Conservation (phyloP, 1,140 invertebrate species). For the Cydia strobilella region DNA sequence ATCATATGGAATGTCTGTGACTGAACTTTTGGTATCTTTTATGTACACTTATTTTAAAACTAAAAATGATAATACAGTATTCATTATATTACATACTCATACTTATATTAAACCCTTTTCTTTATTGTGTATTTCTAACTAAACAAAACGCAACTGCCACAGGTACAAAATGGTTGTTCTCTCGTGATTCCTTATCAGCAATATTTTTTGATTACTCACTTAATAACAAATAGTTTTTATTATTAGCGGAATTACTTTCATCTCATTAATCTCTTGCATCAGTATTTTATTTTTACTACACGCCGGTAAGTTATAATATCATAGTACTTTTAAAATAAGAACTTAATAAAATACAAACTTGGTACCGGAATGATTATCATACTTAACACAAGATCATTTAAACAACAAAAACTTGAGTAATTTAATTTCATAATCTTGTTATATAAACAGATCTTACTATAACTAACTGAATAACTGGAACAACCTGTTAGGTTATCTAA, state of each 20-base stretch:
- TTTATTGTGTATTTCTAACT: neutral
- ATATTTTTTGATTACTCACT: neutral
- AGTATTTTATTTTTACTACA: neutral
- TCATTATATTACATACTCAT: too few relatives aligned
- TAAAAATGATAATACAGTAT: neutral
- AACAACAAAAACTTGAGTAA: neutral
- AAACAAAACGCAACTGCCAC: constrained; percentile 5
- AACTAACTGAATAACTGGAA: neutral
- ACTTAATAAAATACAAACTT: neutral
- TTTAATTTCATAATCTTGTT: neutral
- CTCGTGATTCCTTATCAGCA: constrained; percentile 2
- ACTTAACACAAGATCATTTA: neutral
- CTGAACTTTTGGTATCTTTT: neutral
- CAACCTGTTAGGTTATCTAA: neutral
- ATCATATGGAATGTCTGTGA: neutral
- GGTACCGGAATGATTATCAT: neutral
- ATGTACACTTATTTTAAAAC: neutral
- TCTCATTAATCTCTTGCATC: neutral
- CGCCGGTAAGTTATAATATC: neutral
- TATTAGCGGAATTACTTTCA: neutral
- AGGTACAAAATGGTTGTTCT: neutral
- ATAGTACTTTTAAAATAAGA: neutral
- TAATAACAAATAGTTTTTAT: neutral
- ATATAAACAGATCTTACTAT: neutral
- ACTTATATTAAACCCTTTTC: neutral